Conservation (phyloP, 1,140 invertebrate genomes). For the Trachymyrmex cornetzi region DNA sequence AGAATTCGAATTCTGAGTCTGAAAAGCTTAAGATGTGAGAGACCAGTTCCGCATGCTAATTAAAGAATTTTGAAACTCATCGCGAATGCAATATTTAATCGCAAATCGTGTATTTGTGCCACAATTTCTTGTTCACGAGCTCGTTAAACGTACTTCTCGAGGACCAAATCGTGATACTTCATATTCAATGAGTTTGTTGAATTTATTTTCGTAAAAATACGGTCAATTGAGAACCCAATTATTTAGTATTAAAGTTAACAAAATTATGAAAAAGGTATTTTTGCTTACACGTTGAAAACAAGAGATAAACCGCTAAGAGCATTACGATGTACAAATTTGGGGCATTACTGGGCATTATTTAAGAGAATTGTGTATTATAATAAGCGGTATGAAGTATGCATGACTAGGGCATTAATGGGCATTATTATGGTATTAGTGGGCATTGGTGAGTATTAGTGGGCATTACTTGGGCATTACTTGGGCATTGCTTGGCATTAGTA, state of each 20-base stretch:
- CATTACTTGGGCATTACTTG: no score
- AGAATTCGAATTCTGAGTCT: neutral
- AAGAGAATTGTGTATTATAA: no score
- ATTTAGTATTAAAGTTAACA: neutral
- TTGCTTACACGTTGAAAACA: neutral
- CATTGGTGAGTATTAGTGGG: no score
- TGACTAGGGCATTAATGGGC: no score
- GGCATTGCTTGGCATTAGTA: no score
- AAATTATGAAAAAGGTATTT: constrained; percentile 18
- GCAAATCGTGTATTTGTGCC: neutral
- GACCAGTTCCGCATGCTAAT: neutral
- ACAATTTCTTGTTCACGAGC: neutral
- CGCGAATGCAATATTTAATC: neutral
- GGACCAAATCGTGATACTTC: neutral
- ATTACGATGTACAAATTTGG: no score
- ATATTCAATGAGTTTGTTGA: neutral
- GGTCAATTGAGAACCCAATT: constrained; percentile 28
- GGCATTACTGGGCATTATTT: no score
- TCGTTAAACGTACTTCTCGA: constrained; percentile 8
- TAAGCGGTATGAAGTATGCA: no score
- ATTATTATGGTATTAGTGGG: no score
- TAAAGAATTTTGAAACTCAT: neutral
- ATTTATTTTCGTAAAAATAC: neutral
- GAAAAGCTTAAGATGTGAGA: neutral
- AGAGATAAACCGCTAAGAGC: no score